Evolutionary conservation across 2,797 vertebrate species (phyloP), one percentile per base, ranked within the genome.

Genomic region (Simalia tracyae): DNA sequence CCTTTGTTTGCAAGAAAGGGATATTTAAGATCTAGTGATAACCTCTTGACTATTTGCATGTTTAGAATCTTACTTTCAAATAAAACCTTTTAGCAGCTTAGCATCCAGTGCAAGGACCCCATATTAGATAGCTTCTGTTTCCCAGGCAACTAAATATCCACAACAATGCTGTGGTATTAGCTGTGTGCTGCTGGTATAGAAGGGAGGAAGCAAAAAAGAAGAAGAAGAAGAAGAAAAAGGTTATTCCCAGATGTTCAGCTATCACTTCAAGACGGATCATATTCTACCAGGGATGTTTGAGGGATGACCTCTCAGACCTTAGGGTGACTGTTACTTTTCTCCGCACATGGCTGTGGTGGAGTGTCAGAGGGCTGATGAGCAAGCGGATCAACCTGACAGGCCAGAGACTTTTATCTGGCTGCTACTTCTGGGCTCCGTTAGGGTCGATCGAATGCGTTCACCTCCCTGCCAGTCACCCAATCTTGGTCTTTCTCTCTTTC

Each of bases 131-230:
- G 94, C 86, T 95, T 94, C 90, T 63, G 97, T 98, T 97, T 93
- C 98, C 97, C 93, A 66, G 97, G 97, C 96, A 98, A 98, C 98
- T 92, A 95, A 91, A 96, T 94, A 91, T 87, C 96, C 94, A 92
- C 96, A 81, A 90, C 95, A 91, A 90, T 95, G 95, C 94, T 87
- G 87, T 89, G 81, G 54, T 85, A 91, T 91, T 59, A 61, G 91
- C 94, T 63, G 93, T 57, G 68, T 19, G 72, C 72, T 22, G 86
- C 81, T 92, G 9, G 92, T 89, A 86, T 72, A 90, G 60, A 89
- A 90, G 87, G 72, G 66, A 85, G 86, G 89, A 54, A 91, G 57
- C 26, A 24, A 57, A 11, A 4, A 22, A 64, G 7, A 63, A 14
- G 26, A 8, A 88, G 89, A 84, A 68, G 68, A 66, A 84, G 88